Evolutionary conservation across 1,140 invertebrate genomes (phyloP), one percentile per base, ranked within the genome.

Genomic region (Hermetia illucens): DNA sequence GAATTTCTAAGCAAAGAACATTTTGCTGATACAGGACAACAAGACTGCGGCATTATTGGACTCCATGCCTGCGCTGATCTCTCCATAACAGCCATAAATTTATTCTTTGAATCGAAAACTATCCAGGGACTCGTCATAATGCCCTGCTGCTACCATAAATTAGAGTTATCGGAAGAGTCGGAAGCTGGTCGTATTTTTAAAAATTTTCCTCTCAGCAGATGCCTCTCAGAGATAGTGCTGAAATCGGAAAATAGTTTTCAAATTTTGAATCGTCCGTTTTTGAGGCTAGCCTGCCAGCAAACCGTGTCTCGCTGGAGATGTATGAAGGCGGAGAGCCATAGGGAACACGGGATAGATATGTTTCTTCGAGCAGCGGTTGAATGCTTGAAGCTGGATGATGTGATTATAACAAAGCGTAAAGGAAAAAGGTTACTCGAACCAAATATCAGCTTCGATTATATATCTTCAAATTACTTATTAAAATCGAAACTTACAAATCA

Each of bases 81-180:
- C 19, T 78, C 79, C 36, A 65, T 83, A 9, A 71, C 71, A 17
- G 72, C 81, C 16, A 68, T 85, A 10, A 69, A 74, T 51, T 61
- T 87, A 46, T 90, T 84, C 64, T 46, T 71, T 12, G 61, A 71
- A 44, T 71, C 79, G 58, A 50, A 65, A 18, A 48, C 61, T 20
- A 74, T 74, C 4, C 63, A 64, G 34, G 58, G 69, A 15, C 47
- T 88, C 10, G 68, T 79, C 29, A 70, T 88, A 24, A 75, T 89
- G 58, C 78, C 83, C 5, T 92, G 87, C 51, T 92, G 87, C 48
- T 91, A 91, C 51, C 86, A 90, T 59, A 84, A 82, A 57, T 63
- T 85, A 39, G 47, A 49, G 1, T 35, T 54, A 6, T 22, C 15
- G 27, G 20, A 19, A 21, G 12, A 17, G 17, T 37, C 19, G 3